Conservation (phyloP, 2,113 vertebrate species). For the Perccottus glenii region DNA sequence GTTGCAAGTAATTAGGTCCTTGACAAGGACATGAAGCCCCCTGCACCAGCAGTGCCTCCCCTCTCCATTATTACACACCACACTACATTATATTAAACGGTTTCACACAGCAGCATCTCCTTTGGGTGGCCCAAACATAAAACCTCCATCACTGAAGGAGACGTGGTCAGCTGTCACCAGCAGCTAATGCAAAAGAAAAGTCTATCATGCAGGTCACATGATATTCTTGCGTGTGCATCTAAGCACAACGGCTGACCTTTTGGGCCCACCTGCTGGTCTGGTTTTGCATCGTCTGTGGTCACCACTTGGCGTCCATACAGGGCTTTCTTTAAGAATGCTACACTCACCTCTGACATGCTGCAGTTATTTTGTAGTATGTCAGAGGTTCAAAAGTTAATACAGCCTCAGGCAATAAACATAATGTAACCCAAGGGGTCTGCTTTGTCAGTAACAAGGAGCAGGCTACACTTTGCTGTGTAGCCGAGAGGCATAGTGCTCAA, state of each 20-base stretch:
- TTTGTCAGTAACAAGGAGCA: too few species aligned
- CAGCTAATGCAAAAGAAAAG: slow-evolving; percentile 14
- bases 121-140: slow-evolving; percentile 4
- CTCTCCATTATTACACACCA: slow-evolving; percentile 2
- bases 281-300: background rate
- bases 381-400: too few species aligned
- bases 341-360: too few species aligned
- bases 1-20: slow-evolving; percentile 56
- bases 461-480: too few species aligned
- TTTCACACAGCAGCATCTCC: slow-evolving; percentile 9
- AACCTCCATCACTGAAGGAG: background rate
- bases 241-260: too few species aligned
- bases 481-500: too few species aligned
- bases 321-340: too few species aligned
- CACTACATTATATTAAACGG: slow-evolving; percentile 30
- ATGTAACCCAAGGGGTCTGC: too few species aligned
- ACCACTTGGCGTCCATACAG: too few species aligned
- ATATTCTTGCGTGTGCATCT: too few species aligned
- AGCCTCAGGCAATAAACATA: too few species aligned
- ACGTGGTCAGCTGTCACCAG: slow-evolving; percentile 21
- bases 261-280: background rate
- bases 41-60: background rate
- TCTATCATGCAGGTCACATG: background rate
- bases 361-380: too few species aligned
- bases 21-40: slow-evolving; percentile 47